Evolutionary conservation across 2,797 vertebrate genomes (phyloP).

Genomic region (Crocodylus rhombifer): DNA sequence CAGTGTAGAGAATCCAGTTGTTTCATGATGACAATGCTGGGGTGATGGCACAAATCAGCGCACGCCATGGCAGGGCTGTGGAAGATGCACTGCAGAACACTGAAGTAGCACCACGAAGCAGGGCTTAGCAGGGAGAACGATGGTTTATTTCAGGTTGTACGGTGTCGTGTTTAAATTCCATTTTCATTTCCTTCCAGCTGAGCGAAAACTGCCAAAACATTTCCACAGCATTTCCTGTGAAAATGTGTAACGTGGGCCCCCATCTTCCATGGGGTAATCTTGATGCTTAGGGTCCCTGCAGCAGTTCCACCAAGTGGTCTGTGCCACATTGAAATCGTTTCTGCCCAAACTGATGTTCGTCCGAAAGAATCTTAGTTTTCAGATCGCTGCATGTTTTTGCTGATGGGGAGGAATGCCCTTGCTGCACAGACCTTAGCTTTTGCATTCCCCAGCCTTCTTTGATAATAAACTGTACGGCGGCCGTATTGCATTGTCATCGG

Average conservation of each 20-base stretch:
- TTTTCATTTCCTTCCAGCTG: neutral
- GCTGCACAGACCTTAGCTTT: constrained; percentile 10
- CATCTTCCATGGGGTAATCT: neutral
- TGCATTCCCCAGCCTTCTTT: neutral
- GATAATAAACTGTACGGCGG: neutral
- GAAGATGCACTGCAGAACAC: neutral
- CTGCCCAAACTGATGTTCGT: constrained; percentile 28
- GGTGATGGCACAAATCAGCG: neutral
- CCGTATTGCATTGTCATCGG: neutral
- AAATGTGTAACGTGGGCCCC: neutral
- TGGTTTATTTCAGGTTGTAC: neutral
- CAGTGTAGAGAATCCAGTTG: neutral
- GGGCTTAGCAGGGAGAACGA: neutral
- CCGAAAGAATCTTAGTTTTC: constrained; percentile 25
- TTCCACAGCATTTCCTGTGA: neutral
- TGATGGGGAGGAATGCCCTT: neutral
- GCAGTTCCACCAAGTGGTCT: constrained; percentile 17
- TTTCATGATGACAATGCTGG: accelerated
- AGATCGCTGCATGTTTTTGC: neutral
- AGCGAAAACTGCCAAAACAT: neutral
- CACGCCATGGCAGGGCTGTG: neutral
- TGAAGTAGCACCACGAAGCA: accelerated
- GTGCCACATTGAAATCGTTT: neutral
- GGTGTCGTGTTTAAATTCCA: neutral
- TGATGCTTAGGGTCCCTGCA: neutral